These are phyloP conservation scores for Tetranychus piercei DNA, from an alignment of 2,888 invertebrate species.

Conservation along the genomic window DNA sequence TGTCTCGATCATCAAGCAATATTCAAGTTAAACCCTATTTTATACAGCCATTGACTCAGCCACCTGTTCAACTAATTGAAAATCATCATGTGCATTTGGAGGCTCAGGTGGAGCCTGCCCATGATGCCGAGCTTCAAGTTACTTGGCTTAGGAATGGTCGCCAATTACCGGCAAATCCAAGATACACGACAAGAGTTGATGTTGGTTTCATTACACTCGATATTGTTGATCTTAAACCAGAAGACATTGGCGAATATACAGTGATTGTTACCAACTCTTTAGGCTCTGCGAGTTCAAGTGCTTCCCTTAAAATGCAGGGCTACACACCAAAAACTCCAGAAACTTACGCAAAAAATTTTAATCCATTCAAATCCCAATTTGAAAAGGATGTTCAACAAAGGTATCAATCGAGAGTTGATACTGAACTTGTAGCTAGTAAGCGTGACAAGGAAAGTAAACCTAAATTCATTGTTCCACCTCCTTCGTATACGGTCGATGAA, in stretches of 20 bases:
- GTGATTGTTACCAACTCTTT: conserved; percentile 78
- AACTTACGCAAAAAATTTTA: background rate
- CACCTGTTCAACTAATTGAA: conserved; percentile 47
- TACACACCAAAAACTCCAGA: background rate
- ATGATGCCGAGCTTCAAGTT: conserved; percentile 77
- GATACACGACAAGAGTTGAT: conserved; percentile 85
- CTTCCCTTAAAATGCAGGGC: conserved; percentile 50
- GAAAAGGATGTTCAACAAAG: background rate
- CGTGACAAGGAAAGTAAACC: background rate
- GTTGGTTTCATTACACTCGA: conserved; percentile 93
- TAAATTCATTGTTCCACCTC: background rate
- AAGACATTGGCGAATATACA: conserved; percentile 88
- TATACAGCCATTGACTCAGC: background rate
- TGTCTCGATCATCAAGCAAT: background rate
- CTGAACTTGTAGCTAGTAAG: background rate
- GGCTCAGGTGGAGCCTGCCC: conserved; percentile 81
- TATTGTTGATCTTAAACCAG: conserved; percentile 75
- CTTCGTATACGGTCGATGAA: background rate
- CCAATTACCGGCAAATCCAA: conserved; percentile 32
- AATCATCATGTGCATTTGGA: conserved; percentile 62
- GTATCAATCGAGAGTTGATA: background rate
- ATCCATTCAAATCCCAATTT: background rate
- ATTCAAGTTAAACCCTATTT: conserved; percentile 6
- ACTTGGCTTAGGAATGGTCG: conserved; percentile 85
- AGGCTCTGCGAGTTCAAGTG: conserved; percentile 75